These are phyloP conservation scores for Colletes gigas DNA, from an alignment of 1,140 invertebrate genomes.

Conservation along the genomic window DNA sequence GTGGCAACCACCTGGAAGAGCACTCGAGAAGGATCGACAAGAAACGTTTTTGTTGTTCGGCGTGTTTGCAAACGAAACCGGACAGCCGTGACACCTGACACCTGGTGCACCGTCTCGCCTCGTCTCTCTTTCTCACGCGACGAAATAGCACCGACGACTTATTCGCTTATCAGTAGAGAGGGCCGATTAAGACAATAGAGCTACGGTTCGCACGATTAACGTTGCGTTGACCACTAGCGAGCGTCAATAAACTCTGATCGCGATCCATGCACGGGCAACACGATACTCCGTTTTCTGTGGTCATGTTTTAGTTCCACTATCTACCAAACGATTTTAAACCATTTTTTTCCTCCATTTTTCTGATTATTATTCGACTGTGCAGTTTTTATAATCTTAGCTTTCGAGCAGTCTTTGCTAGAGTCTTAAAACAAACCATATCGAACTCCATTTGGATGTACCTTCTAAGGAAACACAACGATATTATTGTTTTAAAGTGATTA, in stretches of 20 bases:
- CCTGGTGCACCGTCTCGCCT: conserved; percentile 56
- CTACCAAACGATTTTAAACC: no score
- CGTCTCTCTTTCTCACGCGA: conserved; percentile 46
- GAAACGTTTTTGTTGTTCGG: conserved; percentile 57
- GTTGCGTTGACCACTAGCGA: conserved; percentile 20
- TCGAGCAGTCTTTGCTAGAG: no score
- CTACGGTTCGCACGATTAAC: conserved; percentile 63
- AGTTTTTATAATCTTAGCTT: no score
- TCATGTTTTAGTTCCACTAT: no score
- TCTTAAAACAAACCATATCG: no score
- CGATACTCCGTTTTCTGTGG: not conserved
- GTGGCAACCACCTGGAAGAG: conserved; percentile 29
- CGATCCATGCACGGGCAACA: not conserved
- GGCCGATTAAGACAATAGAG: conserved; percentile 68
- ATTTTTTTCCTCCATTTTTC: no score
- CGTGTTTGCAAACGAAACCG: conserved; percentile 74
- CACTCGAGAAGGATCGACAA: conserved; percentile 34
- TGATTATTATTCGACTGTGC: no score
- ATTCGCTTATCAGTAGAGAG: conserved; percentile 22
- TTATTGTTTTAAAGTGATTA: no score
- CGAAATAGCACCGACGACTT: conserved; percentile 41
- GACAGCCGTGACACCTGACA: conserved; percentile 79
- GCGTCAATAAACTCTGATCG: conserved; percentile 54
- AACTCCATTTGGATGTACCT: no score
- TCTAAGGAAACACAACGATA: no score